These are phyloP conservation scores for Cavia porcellus DNA, from an alignment of 2,113 vertebrate genomes.

Conservation along the genomic window DNA sequence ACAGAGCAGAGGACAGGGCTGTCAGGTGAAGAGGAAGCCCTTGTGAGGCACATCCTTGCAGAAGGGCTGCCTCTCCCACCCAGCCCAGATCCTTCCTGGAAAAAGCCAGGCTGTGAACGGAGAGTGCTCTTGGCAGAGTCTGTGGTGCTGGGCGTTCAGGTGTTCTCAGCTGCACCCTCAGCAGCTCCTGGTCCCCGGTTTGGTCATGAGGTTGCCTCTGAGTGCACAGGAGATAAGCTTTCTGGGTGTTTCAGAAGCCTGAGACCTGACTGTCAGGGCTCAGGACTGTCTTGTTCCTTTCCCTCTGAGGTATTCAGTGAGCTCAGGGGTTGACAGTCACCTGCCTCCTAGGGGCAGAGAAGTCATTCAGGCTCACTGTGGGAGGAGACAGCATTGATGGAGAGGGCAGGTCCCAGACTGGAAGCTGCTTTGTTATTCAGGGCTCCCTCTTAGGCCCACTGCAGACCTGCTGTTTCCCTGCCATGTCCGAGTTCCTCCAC, in stretches of 20 bases:
- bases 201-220: constrained; percentile 39
- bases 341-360: not conserved
- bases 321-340: not conserved
- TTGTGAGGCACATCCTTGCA: constrained; percentile 58
- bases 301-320: constrained; percentile 3
- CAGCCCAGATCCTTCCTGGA: not conserved
- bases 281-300: constrained; percentile 22
- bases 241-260: constrained; percentile 59
- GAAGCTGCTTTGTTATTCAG: not conserved
- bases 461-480: not conserved
- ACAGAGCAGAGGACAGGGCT: not conserved
- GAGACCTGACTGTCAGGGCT: not conserved
- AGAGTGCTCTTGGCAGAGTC: constrained; percentile 33
- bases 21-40: constrained; percentile 47
- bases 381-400: not conserved
- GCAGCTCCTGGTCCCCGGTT: constrained; percentile 3
- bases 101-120: constrained; percentile 62
- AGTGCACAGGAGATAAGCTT: constrained; percentile 11
- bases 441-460: not conserved
- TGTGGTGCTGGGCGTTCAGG: constrained; percentile 35
- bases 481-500: not conserved
- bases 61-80: constrained; percentile 55
- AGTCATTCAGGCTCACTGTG: not conserved
- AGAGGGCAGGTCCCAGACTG: not conserved
- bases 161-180: constrained; percentile 25